Evolutionary conservation across 2,113 vertebrate species (phyloP), one percentile per base, ranked within the genome.

Genomic region (Sceloporus undulatus): DNA sequence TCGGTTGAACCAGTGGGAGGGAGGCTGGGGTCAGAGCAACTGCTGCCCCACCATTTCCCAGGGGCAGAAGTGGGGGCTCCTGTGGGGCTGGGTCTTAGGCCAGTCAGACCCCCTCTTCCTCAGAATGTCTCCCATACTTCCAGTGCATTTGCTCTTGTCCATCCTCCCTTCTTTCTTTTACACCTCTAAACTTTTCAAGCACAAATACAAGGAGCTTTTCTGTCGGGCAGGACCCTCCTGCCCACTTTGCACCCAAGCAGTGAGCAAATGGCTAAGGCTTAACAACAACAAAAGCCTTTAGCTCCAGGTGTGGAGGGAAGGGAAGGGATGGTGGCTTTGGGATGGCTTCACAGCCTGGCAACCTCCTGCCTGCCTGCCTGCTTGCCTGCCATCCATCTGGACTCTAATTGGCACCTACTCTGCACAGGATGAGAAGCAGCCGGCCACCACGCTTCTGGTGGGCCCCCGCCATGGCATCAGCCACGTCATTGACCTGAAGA

Each of bases 401-500:
- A 65, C 59, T 83, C 78, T 76, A 14, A 16, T 70, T 0, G 66
- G 68, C 79, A 11, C 25, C 52, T n/a, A 0, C 13, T 0, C 78
- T 71, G 7, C 52, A 25, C 93, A 99, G 99, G 99, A 98, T 0
- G 98, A 99, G 93, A 99, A 99, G 95, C 98, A 99, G 89, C 97
- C 98, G 14, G 98, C 98, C 88, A 99, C 98, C 87, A 99, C 97
- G 2, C 97, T 99, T 68, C 96, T 99, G 91, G 98, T 99, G 93
- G 99, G 99, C 83, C 99, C 99, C 40, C 98, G 98, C 78, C 99
- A 99, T 0, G 99, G 99, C 86, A 99, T 99, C 94, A 99, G 99
- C 95, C 99, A 99, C 48, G 99, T 99, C 89, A 99, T 99, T 23
- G 99, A 99, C 96, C 97, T 99, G 94, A 99, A 99, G 96, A 99